These are phyloP conservation scores for Synergus japonicus DNA, from an alignment of 2,888 invertebrate species.

Conservation along the genomic window DNA sequence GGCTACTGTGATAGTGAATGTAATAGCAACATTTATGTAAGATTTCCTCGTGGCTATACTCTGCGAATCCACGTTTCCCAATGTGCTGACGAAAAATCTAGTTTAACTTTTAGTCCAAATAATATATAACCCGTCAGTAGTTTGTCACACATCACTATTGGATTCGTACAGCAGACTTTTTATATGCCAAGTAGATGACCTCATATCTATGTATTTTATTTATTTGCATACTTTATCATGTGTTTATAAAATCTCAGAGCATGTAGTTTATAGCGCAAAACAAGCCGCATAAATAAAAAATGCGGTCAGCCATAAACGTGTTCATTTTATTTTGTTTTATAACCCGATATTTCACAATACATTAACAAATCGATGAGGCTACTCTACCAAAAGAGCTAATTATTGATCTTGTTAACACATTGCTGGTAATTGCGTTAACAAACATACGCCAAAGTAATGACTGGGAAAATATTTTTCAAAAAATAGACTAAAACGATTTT, in stretches of 20 bases:
- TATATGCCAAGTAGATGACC: conserved; percentile 31
- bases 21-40: conserved; percentile 55
- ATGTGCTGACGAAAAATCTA: conserved; percentile 32
- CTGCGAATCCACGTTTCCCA: conserved; percentile 52
- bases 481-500: not conserved
- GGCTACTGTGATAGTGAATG: conserved; percentile 54
- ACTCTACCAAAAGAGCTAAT: not conserved
- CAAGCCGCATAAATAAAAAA: conserved; percentile 63
- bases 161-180: conserved; percentile 43
- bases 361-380: conserved; percentile 5
- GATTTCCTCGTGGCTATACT: conserved; percentile 50
- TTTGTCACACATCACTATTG: conserved; percentile 31
- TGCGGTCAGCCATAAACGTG: conserved; percentile 61
- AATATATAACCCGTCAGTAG: conserved; percentile 44
- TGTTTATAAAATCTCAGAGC: conserved; percentile 46
- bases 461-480: not conserved
- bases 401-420: not conserved
- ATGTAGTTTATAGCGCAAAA: conserved; percentile 55
- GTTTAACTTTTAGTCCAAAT: conserved; percentile 45
- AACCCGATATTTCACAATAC: conserved; percentile 1
- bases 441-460: not conserved
- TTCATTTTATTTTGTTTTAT: conserved; percentile 48
- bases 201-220: conserved; percentile 48
- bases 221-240: conserved; percentile 51
- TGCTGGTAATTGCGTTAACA: not conserved